Percentiles rank a stretch among this genome's conserved stretches.
phyloP scores from a whole-genome alignment of 2,888 invertebrate species.

The Catotricha subobsoleta region DNA sequence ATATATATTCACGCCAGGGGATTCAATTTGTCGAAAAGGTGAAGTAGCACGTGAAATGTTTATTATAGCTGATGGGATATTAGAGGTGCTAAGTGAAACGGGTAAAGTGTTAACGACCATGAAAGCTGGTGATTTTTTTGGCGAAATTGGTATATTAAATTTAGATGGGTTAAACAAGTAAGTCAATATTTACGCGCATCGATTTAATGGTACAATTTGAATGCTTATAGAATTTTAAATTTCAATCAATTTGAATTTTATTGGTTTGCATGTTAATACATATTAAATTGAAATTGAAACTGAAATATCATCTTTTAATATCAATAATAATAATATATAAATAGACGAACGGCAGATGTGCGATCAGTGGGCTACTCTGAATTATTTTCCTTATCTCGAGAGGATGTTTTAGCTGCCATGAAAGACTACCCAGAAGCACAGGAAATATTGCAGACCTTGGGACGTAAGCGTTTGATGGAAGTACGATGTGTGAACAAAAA shows the following conservation, averaged over 20 bases:
- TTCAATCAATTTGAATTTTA: too few species aligned
- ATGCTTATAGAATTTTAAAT: too few species aligned
- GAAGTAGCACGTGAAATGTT: slow-evolving; percentile 95
- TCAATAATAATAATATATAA: slow-evolving; percentile 7
- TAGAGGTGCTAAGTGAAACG: slow-evolving; percentile 88
- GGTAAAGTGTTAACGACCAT: slow-evolving; percentile 86
- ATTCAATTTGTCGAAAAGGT: slow-evolving; percentile 87
- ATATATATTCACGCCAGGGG: slow-evolving; percentile 94
- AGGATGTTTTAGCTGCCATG: slow-evolving; percentile 87
- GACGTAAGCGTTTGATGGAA: slow-evolving; percentile 71
- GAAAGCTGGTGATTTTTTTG: slow-evolving; percentile 96
- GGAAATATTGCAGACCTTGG: slow-evolving; percentile 77
- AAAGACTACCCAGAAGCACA: slow-evolving; percentile 96
- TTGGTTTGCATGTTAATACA: too few species aligned
- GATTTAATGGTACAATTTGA: background rate
- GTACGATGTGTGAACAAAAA: slow-evolving; percentile 43
- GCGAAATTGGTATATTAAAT: slow-evolving; percentile 92
- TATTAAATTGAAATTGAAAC: too few species aligned
- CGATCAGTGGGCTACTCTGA: slow-evolving; percentile 92
- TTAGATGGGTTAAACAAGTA: slow-evolving; percentile 91
- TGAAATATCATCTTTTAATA: too few species aligned
- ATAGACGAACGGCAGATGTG: slow-evolving; percentile 86
- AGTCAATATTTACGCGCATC: too few species aligned
- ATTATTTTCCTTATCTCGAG: slow-evolving; percentile 79
- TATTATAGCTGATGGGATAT: slow-evolving; percentile 91